Base-by-base conservation (phyloP, 2,888 invertebrate species). In the Formica aserva region DNA sequence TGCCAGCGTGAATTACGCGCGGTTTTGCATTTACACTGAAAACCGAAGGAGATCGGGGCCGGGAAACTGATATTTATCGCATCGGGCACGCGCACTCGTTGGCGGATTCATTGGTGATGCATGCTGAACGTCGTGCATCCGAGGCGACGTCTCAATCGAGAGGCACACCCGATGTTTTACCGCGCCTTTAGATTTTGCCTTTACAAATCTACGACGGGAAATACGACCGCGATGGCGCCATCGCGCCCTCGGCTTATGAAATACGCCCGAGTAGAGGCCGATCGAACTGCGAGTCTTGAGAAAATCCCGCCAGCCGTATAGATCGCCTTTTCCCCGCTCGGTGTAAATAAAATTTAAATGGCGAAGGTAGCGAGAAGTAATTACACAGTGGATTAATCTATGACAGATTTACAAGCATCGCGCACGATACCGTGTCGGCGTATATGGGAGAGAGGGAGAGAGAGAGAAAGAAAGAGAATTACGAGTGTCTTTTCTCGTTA, bases 1-100 rank as follows among this genome's bases (percentile, higher is more conserved):
- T 92, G 94, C 93, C 93, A 92, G 92, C 92, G 94, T 94, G 93
- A 94, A 94, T 94, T 94, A 94, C 92, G 86, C 91, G 88, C 85
- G 92, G 91, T 93, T 93, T 93, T 93, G 91, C 92, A 93, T 93
- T 93, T 92, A 93, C 93, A 93, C 92, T 92, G 93, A 93, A 93
- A 93, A 92, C 87, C 89, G 88, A 92, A 91, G 86, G 89, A 71
- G 77, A 90, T 82, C 45, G 41, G 22, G 76, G 69, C 67, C 57
- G 85, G 77, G 87, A 85, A 91, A 89, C 83, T 82, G 86, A 88
- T 88, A 90, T 90, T 88, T 91, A 90, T 91, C 82, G 88, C 84
- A 72, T 84, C 75, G 85, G 57, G 71, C 72, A 60, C 80, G 83
- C 88, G 83, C 75, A 65, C 52, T 71, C 62, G 13, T 62, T 29